Evolutionary conservation across 1,140 invertebrate species (phyloP), one percentile per base, ranked within the genome.

Genomic region (Xylocopa sonorina): DNA sequence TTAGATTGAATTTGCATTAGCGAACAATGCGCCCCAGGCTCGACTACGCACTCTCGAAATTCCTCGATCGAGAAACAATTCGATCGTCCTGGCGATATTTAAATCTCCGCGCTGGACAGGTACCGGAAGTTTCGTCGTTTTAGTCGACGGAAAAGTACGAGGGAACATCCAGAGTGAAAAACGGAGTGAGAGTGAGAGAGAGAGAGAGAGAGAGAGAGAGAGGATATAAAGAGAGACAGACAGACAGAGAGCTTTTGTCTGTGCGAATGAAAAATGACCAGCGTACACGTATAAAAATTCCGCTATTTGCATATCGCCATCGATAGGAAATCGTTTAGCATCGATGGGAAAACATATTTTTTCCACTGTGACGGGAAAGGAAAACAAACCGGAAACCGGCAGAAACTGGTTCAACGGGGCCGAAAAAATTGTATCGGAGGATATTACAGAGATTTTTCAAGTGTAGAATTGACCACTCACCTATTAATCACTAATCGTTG

Each of bases 311-410:
- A 77, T 77, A 69, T 77, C 74, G 66, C 51, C 16, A 21, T 46
- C 51, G 53, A 77, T 77, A 69, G 74, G 74, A 77, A 69, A 77
- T 77, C 74, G 74, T 69, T 77, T 58, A 77, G 43, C 43, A 77
- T 77, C 74, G 43, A 77, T 69, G 43, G 74, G 53, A 58, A 69
- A 77, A 58, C 74, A 77, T 69, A 77, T 77, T 71, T 77, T 68
- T 77, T 55, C 32, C 50, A 2, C 10, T 10, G 34, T 34, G 38
- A 55, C 34, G 51, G 38, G 18, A 38, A 67, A 68, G 27, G 46
- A 68, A 68, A 68, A 68, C 48, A 48, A 50, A 53, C 48, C 21
- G 64, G 21, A n/a, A 51, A 50, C 18, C 14, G 12, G 12, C 27
- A 6, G 43, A 18, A n/a, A 43, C 24, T 32, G 16, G 41, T 48